Percentiles rank a stretch among this genome's conserved stretches.
Evolutionary conservation across 2,113 vertebrate species (phyloP).

Genomic region (Ophthalmolycus amberensis): DNA sequence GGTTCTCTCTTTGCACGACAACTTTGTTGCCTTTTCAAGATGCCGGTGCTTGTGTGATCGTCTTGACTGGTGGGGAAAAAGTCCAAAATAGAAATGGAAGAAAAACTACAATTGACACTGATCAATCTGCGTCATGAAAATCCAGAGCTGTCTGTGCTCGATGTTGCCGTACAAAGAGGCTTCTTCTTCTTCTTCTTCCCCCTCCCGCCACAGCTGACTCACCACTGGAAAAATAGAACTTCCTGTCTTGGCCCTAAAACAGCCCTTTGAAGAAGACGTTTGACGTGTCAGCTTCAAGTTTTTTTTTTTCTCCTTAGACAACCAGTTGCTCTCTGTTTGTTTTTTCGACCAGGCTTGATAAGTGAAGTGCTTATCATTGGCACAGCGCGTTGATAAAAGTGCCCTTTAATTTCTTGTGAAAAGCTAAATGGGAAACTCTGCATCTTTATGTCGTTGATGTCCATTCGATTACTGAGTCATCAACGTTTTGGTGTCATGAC

Average conservation of each 20-base stretch:
- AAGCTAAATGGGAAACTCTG: neutral
- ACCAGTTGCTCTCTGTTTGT: neutral
- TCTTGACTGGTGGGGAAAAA: neutral
- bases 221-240: slow-evolving; percentile 74
- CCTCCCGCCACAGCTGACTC: slow-evolving; percentile 58
- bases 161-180: slow-evolving; percentile 32
- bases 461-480: neutral
- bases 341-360: neutral
- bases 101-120: neutral
- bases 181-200: neutral
- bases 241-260: slow-evolving; percentile 53
- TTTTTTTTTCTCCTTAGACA: slow-evolving; percentile 7
- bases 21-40: neutral
- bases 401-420: neutral
- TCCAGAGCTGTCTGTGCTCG: slow-evolving; percentile 22
- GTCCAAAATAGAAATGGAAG: neutral
- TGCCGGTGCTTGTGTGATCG: neutral
- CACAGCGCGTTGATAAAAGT: neutral
- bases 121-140: slow-evolving; percentile 17
- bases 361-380: slow-evolving; percentile 2
- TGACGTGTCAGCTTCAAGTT: slow-evolving; percentile 30
- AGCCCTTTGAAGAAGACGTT: slow-evolving; percentile 44
- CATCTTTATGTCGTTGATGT: neutral
- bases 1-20: neutral
- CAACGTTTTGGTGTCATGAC: neutral